Conservation (phyloP, 2,797 vertebrate genomes). For the Borostomias antarcticus region DNA sequence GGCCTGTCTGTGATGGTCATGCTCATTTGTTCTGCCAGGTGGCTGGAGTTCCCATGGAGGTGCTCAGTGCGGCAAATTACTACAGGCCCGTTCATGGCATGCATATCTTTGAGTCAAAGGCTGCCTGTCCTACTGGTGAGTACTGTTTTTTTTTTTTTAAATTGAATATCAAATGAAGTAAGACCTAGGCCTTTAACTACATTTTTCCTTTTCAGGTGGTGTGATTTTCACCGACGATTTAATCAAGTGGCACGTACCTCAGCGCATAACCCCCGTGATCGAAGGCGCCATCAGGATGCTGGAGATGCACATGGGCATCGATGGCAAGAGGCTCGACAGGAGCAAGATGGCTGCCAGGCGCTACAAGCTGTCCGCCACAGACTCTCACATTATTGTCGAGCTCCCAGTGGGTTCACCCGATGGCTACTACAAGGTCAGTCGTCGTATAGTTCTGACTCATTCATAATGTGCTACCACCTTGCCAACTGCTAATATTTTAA, state of each 20-base stretch:
- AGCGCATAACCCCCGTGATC: constrained; percentile 64
- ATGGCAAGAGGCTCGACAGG: constrained; percentile 71
- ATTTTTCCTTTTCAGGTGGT: constrained; percentile 67
- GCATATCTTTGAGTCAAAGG: constrained; percentile 72
- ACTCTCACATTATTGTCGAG: constrained; percentile 67
- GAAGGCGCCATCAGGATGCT: constrained; percentile 57
- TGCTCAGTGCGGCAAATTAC: constrained; percentile 76
- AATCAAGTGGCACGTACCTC: constrained; percentile 85
- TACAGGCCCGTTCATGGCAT: constrained; percentile 69
- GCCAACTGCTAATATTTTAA: background rate
- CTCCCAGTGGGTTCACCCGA: constrained; percentile 83
- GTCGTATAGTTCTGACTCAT: background rate
- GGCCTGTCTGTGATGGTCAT: fast-evolving
- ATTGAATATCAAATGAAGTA: background rate
- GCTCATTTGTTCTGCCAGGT: constrained; percentile 59
- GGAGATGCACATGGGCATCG: constrained; percentile 78
- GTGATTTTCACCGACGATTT: constrained; percentile 65
- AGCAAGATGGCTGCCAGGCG: constrained; percentile 71
- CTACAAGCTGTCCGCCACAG: constrained; percentile 64
- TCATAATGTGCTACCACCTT: background rate
- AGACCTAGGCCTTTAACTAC: background rate
- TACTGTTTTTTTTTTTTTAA: background rate
- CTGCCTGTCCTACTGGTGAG: constrained; percentile 79
- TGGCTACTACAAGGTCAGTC: constrained; percentile 84
- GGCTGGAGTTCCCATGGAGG: constrained; percentile 76